These are phyloP conservation scores for Ceratina japonica DNA, from an alignment of 1,140 invertebrate genomes.

Conservation along the genomic window DNA sequence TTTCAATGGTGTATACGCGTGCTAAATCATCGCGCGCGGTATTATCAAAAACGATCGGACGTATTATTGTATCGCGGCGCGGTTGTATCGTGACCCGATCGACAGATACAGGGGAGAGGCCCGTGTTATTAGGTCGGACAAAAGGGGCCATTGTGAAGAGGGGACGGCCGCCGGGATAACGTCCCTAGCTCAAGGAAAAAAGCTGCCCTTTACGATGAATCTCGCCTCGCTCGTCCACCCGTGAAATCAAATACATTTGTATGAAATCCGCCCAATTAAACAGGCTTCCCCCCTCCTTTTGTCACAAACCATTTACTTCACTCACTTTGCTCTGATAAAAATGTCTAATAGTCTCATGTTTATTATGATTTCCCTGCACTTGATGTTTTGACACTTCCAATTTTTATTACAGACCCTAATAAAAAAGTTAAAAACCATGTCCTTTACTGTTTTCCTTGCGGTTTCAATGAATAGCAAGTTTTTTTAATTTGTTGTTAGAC, in stretches of 20 bases:
- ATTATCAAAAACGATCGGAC: constrained; percentile 60
- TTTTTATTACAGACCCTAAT: no score
- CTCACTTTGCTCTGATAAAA: no score
- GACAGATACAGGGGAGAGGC: constrained; percentile 43
- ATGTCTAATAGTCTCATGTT: no score
- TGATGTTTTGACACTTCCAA: no score
- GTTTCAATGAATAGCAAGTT: no score
- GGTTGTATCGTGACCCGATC: constrained; percentile 62
- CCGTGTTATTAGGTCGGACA: constrained; percentile 63
- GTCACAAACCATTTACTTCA: no score
- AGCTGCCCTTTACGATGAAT: constrained; percentile 23
- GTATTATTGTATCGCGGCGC: constrained; percentile 62
- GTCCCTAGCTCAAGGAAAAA: constrained; percentile 42
- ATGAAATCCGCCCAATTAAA: constrained; percentile 33
- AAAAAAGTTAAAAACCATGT: no score
- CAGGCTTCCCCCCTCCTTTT: rapidly evolving
- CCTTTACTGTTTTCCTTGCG: no score
- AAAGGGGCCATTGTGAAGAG: constrained; percentile 59
- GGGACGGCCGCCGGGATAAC: constrained; percentile 41
- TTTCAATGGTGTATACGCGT: constrained; percentile 31
- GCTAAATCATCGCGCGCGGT: constrained; percentile 53
- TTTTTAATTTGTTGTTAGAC: no score
- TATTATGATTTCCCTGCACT: no score
- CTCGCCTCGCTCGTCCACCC: constrained; percentile 6
- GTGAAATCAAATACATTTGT: constrained; percentile 37